Evolutionary conservation across 2,113 vertebrate species (phyloP), one percentile per base, ranked within the genome.

Genomic region (Passerina amoena): DNA sequence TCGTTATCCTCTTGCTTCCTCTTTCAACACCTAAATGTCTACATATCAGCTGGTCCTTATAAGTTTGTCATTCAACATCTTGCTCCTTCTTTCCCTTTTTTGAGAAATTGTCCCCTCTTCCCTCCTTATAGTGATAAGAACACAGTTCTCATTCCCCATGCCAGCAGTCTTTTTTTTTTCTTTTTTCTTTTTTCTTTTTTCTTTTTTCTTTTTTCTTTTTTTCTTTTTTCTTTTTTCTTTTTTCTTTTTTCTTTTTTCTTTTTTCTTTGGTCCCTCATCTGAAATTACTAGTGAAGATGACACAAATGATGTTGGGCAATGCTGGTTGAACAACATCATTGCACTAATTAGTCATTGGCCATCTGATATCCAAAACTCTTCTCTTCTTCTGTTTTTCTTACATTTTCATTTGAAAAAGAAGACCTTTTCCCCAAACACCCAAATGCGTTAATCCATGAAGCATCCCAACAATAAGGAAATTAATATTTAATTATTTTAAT

Each of bases 401-500:
- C 2, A 28, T 77, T 95, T 94, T 76, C 33, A 65, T 83, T 73
- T 91, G 66, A 57, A 90, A 82, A 66, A 89, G 24, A 71, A 18
- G 21, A 85, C 42, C 37, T 91, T 92, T 65, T 56, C 14, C 53
- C 50, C 35, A 85, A 51, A 72, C 9, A 70, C 75, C 28, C 35
- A 77, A 75, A 80, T 11, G 30, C 13, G 23, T 33, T 82, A 91
- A 77, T 66, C 30, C 71, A 48, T 15, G 42, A 88, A 85, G 56
- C 48, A 59, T 88, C 94, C 51, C 64, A 68, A 77, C 54, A 96
- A 88, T 45, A 81, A 83, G 44, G 63, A 91, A 94, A 90, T 90
- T 5, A 93, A 95, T 88, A 90, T 87, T 92, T 92, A 83, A 93
- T 83, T 83, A 73, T 51, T 90, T 93, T 80, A 88, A 90, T 92